A percentile compares a stretch with the other conserved stretches of the same genome.
phyloP scores from a whole-genome alignment of 1,140 invertebrate species.

The Heliconius himera region DNA sequence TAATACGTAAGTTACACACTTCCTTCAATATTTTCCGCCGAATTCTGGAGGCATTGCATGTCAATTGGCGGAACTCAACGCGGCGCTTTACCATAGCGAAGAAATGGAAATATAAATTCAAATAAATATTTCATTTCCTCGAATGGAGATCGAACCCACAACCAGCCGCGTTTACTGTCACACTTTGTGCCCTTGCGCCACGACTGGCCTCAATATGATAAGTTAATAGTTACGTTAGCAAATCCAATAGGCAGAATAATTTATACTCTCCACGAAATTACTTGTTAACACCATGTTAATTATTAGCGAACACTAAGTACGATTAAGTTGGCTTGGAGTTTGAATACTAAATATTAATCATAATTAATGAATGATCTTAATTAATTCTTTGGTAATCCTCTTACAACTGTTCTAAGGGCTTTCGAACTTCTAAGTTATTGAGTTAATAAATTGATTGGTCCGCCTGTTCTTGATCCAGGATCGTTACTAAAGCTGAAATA shows the following conservation, averaged over 20 bases:
- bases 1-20: background rate
- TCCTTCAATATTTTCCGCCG: background rate
- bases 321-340: conserved; percentile 37
- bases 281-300: conserved; percentile 46
- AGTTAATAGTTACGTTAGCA: conserved; percentile 12
- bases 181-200: too few species aligned
- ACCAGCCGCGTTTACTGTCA: background rate
- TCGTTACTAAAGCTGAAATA: background rate
- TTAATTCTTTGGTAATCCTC: conserved; percentile 44
- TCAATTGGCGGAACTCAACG: background rate
- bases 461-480: conserved; percentile 11
- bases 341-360: conserved; percentile 44
- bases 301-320: conserved; percentile 36
- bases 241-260: conserved; percentile 27
- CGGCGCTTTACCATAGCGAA: background rate
- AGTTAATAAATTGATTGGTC: conserved; percentile 35
- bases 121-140: background rate
- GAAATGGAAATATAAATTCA: background rate
- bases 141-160: background rate
- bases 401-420: conserved; percentile 36
- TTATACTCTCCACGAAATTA: conserved; percentile 38
- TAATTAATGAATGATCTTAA: conserved; percentile 49
- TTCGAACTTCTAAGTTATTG: conserved; percentile 25
- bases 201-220: too few species aligned
- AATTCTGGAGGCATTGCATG: background rate